Evolutionary conservation across 2,113 vertebrate species (phyloP), one percentile per base, ranked within the genome.

Genomic region (Colius striatus): DNA sequence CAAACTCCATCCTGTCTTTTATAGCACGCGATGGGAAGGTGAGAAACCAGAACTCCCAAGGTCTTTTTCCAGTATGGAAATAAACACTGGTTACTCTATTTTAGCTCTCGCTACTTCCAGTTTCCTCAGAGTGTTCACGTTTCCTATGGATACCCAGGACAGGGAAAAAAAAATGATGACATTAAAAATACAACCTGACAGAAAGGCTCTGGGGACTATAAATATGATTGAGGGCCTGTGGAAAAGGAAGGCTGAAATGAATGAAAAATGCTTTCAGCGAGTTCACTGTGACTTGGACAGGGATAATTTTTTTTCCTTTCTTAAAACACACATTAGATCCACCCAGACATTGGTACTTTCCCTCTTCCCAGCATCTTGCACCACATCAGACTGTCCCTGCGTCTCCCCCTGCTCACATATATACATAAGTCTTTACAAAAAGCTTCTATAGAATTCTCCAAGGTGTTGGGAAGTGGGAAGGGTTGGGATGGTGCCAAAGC

Each of bases 21-120:
- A 89, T 38, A 83, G 79, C 60, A 68, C 1, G 2, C 25, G 57
- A 74, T 17, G 10, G 23, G 16, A 77, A 95, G 53, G 65, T 68
- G 41, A 92, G 57, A 90, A 96, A 87, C 12, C 16, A 67, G 53
- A 71, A 32, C 8, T 93, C 65, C 18, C 15, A 38, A 50, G 65
- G 43, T 13, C 14, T 5, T 70, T 90, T 55, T 81, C 25, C 36
- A 17, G 32, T 20, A 5, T 34, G 22, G 53, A 73, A 83, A 53
- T 36, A 47, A 48, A 73, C 20, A 71, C 34, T 1, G 1, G 16
- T 45, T 48, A 51, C 4, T 32, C 45, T 71, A 22, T 94, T 91
- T 88, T 87, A 86, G 86, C 89, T 83, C 57, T 55, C 4, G 3
- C 23, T 89, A 43, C 11, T 84, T 74, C 54, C 5, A 18, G 18